phyloP scores from a whole-genome alignment of 2,113 vertebrate genomes.

The Corvus cornix region DNA sequence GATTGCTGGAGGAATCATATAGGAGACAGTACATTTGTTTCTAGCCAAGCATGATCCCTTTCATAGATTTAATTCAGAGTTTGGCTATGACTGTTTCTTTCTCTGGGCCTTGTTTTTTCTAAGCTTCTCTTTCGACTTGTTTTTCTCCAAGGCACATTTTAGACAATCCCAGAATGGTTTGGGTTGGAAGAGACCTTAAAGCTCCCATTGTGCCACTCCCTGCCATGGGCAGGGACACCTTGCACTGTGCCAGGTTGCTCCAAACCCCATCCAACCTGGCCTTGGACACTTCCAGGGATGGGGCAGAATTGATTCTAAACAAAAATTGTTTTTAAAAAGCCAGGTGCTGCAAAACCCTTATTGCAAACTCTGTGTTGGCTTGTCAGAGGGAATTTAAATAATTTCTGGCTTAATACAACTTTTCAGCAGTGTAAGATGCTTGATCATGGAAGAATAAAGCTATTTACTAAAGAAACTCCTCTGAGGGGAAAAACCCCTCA shows the following conservation, averaged over 20 bases:
- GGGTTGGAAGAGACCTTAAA: neutral
- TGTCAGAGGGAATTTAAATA: neutral
- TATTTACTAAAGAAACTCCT: neutral
- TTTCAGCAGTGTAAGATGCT: neutral
- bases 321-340: neutral
- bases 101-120: neutral
- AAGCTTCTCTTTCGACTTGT: neutral
- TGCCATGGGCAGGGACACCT: neutral
- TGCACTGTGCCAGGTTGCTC: accelerated
- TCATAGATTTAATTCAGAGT: neutral
- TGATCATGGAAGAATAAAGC: neutral
- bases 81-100: neutral
- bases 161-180: neutral
- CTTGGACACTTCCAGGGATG: neutral
- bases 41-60: neutral
- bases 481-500: neutral
- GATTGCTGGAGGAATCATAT: neutral
- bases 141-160: neutral
- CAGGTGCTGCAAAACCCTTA: neutral
- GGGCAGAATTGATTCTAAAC: neutral
- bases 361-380: neutral
- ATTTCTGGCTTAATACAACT: neutral
- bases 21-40: neutral
- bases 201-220: neutral
- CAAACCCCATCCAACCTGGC: neutral